Evolutionary conservation across 1,140 invertebrate genomes (phyloP).

Genomic region (Oedothorax gibbosus): DNA sequence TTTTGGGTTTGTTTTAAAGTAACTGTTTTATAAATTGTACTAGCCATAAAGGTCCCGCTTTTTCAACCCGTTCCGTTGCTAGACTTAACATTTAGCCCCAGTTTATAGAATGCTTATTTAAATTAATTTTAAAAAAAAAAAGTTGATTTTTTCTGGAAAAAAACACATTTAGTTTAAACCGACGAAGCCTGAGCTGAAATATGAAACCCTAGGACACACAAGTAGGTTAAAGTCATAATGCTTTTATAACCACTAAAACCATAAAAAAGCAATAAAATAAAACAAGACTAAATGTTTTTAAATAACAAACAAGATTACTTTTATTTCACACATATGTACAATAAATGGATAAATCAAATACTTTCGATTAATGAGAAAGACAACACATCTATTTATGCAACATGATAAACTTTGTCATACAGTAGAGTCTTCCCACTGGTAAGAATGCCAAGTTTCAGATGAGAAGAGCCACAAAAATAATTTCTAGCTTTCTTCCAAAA

Average conservation of each 20-base stretch:
- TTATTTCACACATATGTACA: constrained; percentile 61
- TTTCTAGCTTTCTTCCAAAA: constrained; percentile 58
- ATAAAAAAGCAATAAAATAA: neutral
- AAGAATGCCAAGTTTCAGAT: constrained; percentile 53
- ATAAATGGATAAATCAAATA: constrained; percentile 53
- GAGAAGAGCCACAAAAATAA: constrained; percentile 57
- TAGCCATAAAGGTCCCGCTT: too few relatives aligned
- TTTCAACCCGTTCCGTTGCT: too few relatives aligned
- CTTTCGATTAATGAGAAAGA: constrained; percentile 56
- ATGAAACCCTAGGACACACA: too few relatives aligned
- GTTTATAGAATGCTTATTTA: too few relatives aligned
- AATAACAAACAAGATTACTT: constrained; percentile 61
- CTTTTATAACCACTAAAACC: neutral
- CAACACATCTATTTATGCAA: constrained; percentile 60
- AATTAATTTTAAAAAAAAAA: too few relatives aligned
- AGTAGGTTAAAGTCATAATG: too few relatives aligned
- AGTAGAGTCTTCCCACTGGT: constrained; percentile 45
- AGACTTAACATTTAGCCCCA: too few relatives aligned
- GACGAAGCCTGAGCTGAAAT: too few relatives aligned
- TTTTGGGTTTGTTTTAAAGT: too few relatives aligned
- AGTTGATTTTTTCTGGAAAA: too few relatives aligned
- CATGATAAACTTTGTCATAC: constrained; percentile 57
- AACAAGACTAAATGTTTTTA: constrained; percentile 8
- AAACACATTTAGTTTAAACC: too few relatives aligned
- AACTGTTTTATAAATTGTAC: too few relatives aligned